Base-by-base conservation (phyloP, 2,888 invertebrate species). In the Nebria brevicollis region DNA sequence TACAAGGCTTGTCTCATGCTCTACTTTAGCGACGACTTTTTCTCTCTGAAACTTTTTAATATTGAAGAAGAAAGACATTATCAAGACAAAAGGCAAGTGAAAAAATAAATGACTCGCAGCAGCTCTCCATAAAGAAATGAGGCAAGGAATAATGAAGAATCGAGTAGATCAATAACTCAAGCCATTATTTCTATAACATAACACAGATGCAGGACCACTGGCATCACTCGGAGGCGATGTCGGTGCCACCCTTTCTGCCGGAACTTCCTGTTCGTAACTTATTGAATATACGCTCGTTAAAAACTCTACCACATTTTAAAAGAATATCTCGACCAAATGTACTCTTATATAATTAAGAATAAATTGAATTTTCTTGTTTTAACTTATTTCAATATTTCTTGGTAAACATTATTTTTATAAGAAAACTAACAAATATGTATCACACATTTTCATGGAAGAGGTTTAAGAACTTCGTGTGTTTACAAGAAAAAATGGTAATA, bases 51-150 rank as follows among this genome's bases (percentile, higher is more conserved):
- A 79, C 79, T 79, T 75, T 79, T 79, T 79, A 79, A 79, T 79
- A 79, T 79, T 74, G 70, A 74, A 79, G 80, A 80, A 80, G 80
- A 80, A 80, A 80, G 75, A 80, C 80, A 80, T 75, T 72, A 75
- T 72, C 65, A 75, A 80, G 75, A 79, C 79, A 79, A 79, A 79
- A 43, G 79, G 54, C 34, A 79, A 74, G 42, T 79, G 79, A 74
- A 75, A 78, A 79, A 80, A 80, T 75, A 75, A 75, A 80, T 80
- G 80, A 80, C 80, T 75, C 73, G 26, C 66, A 68, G 64, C 54
- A 54, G 54, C 54, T 54, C 43, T 13, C 75, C 65, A 72, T 80
- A 80, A 80, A 80, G 80, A 80, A 80, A 80, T 80, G 80, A 80
- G 73, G 68, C 70, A 25, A 75, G 26, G 75, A 75, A 75, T 80